Conservation (phyloP, 1,140 invertebrate species). For the Bombus superbus region DNA sequence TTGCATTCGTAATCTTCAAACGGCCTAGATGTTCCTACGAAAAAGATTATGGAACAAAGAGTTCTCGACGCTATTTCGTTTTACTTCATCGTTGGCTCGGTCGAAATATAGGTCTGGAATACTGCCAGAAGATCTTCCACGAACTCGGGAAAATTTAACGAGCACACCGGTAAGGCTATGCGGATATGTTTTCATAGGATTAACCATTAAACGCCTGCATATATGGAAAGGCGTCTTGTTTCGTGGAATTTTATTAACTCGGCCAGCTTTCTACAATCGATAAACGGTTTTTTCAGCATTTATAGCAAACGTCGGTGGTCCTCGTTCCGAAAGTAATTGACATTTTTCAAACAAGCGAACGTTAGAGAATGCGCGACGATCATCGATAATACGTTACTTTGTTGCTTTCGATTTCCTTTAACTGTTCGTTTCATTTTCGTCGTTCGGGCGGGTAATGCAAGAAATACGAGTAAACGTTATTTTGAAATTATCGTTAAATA, state of each 20-base stretch:
- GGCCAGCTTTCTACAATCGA: no score
- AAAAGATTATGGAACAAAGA: constrained; percentile 52
- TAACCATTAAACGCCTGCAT: constrained; percentile 1
- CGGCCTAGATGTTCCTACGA: constrained; percentile 42
- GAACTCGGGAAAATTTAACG: constrained; percentile 69
- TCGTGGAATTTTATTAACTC: not conserved
- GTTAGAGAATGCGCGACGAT: no score
- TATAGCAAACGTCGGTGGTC: no score
- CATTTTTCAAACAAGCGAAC: no score
- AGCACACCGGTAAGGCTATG: constrained; percentile 53
- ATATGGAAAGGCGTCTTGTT: not conserved
- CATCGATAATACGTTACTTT: no score
- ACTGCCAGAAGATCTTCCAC: constrained; percentile 63
- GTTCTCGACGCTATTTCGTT: constrained; percentile 58
- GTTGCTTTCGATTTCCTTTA: no score
- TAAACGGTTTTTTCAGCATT: not conserved
- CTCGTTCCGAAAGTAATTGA: no score
- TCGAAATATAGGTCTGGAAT: constrained; percentile 66
- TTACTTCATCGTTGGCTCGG: constrained; percentile 54
- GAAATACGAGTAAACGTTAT: no score
- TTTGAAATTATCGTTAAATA: no score
- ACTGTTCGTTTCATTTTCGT: no score
- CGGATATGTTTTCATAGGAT: constrained; percentile 27
- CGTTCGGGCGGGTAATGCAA: no score
- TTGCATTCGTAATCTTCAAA: constrained; percentile 42